Evolutionary conservation across 2,888 invertebrate species (phyloP).

Genomic region (Chalcis sispes): DNA sequence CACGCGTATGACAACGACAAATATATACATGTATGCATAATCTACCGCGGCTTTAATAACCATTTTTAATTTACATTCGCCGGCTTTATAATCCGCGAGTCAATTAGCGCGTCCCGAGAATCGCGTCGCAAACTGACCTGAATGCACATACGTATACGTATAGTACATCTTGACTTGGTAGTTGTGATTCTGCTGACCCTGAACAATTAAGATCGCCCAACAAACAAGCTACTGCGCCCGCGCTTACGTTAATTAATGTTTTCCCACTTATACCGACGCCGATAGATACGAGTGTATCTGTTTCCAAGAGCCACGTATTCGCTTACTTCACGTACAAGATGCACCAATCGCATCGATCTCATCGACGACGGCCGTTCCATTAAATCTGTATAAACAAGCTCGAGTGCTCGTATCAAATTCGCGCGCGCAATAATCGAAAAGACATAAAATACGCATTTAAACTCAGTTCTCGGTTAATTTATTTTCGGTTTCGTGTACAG

Average conservation of each 20-base stretch:
- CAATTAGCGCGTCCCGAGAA: slow-evolving; percentile 38
- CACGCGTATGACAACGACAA: no score
- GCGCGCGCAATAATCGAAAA: no score
- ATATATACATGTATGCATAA: no score
- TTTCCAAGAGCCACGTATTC: background rate
- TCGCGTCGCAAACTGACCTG: background rate
- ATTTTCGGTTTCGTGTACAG: no score
- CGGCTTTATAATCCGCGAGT: slow-evolving; percentile 26
- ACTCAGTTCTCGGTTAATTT: no score
- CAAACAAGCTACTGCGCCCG: slow-evolving; percentile 27
- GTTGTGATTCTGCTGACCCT: slow-evolving; percentile 29
- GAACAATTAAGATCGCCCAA: slow-evolving; percentile 49
- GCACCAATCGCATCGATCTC: no score
- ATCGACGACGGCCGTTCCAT: no score
- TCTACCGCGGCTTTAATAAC: background rate
- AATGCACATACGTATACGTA: background rate
- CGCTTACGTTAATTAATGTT: slow-evolving; percentile 48
- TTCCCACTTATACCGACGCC: slow-evolving; percentile 41
- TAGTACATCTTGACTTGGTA: no score
- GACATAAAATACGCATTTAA: no score
- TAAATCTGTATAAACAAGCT: no score
- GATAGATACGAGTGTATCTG: background rate
- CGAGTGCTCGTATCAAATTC: background rate
- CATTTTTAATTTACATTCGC: slow-evolving; percentile 48
- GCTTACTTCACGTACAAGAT: background rate